Conservation (phyloP, 2,797 vertebrate genomes). For the Bryconaethiops microstoma region DNA sequence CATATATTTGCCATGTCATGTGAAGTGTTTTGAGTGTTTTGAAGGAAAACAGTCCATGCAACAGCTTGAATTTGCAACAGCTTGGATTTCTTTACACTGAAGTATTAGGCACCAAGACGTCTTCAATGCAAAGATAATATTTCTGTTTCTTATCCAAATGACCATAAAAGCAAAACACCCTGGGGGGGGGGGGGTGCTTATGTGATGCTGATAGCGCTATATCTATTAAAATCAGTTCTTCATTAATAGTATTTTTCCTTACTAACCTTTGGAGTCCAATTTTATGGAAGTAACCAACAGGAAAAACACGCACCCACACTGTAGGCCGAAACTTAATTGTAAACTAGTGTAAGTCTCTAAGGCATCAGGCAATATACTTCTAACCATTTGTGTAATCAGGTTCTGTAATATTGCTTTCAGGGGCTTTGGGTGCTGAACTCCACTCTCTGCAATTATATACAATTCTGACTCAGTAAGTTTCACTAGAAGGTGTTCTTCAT, state of each 20-base stretch:
- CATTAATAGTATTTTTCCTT: background rate
- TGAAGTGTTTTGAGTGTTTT: background rate
- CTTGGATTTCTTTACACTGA: background rate
- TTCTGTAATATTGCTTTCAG: background rate
- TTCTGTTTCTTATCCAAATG: background rate
- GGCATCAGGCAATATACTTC: no score
- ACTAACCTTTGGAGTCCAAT: no score
- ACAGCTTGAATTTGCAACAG: background rate
- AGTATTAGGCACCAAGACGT: background rate
- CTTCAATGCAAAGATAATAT: background rate
- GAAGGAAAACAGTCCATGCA: background rate
- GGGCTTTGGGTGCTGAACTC: background rate
- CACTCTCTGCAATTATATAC: background rate
- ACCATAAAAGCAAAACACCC: background rate
- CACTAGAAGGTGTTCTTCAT: background rate
- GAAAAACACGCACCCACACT: background rate
- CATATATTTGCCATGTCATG: background rate
- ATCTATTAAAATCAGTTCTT: background rate
- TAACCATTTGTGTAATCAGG: no score
- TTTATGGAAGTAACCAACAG: background rate
- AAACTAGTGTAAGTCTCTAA: background rate
- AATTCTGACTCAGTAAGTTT: background rate
- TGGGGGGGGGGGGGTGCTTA: no score
- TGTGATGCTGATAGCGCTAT: background rate
- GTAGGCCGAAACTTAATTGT: background rate